Evolutionary conservation across 1,140 invertebrate genomes (phyloP), one percentile per base, ranked within the genome.

Genomic region (Tetragnatha versicolor): DNA sequence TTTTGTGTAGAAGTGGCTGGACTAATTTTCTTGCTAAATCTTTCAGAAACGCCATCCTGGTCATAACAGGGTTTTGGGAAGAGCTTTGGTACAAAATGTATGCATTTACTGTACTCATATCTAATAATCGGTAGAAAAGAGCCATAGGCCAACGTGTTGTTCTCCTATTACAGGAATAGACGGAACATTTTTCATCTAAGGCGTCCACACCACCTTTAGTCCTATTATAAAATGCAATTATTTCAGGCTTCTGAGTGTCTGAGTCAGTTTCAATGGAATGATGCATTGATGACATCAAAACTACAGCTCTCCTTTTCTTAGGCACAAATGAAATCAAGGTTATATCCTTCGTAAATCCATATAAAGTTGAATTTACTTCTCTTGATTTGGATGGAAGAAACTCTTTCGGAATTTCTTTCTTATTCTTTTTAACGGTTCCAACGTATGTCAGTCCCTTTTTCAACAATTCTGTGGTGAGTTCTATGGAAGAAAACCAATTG

Each of bases 161-260:
- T 80, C 78, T 82, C 77, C 87, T 80, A 31, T 81, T 58, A 68
- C 75, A 79, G 53, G 84, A 83, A 77, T 84, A 84, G n/a, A 78
- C 80, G n/a, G 82, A 79, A 68, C 82, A 84, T 83, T 87, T 84
- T 79, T 87, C 81, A 70, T 88, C 85, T 22, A 87, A 68, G 6
- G 81, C 83, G 73, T 88, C 86, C 2, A 88, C 86, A 49, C 84
- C 87, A 49, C 84, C 84, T 83, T 88, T 88, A 2, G 84, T 86
- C 55, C 73, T 73, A 81, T 86, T 87, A 81, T 88, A 88, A 66
- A 83, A 83, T 12, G 80, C 31, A 61, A 87, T 83, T 31, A 88
- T 86, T 33, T 86, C 82, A 47, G 85, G 84, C 80, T 87, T 86
- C 33, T 82, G 45, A 66, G 25, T 63, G 9, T 66, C 66, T 79